Percentiles rank a stretch among this genome's conserved stretches.
Evolutionary conservation across 1,140 invertebrate species (phyloP).

Genomic region (Trichogramma pretiosum): DNA sequence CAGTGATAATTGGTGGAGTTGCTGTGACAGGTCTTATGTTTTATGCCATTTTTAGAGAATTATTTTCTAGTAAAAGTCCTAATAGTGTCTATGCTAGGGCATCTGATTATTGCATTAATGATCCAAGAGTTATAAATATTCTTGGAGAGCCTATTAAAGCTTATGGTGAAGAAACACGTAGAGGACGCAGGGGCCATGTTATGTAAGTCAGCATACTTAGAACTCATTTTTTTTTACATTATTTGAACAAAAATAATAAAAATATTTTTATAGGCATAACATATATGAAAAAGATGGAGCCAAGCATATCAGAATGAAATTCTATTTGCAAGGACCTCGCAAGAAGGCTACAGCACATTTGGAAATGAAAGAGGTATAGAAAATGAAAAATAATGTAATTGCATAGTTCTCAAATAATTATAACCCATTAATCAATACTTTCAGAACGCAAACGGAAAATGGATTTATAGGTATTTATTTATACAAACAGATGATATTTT

Average conservation of each 20-base stretch:
- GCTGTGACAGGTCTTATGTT: conserved; percentile 71
- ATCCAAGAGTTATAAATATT: conserved; percentile 62
- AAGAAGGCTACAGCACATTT: conserved; percentile 74
- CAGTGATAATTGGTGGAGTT: conserved; percentile 69
- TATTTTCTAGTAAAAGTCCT: conserved; percentile 79
- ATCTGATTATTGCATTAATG: conserved; percentile 60
- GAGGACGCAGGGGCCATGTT: conserved; percentile 54
- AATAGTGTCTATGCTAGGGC: conserved; percentile 76
- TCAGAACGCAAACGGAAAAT: conserved; percentile 49
- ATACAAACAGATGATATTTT: conserved; percentile 73
- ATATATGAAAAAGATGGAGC: conserved; percentile 65
- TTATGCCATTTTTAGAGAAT: conserved; percentile 72
- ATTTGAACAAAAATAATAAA: neutral
- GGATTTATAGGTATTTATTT: conserved; percentile 73
- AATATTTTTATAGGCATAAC: conserved; percentile 52
- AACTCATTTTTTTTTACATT: neutral
- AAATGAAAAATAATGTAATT: conserved; percentile 23
- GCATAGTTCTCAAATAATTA: neutral
- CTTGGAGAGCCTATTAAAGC: conserved; percentile 81
- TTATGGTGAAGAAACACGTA: conserved; percentile 72
- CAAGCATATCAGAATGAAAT: conserved; percentile 76
- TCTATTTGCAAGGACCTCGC: conserved; percentile 76
- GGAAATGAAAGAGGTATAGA: conserved; percentile 81
- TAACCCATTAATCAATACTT: conserved; percentile 9
- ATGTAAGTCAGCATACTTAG: conserved; percentile 45